These are phyloP conservation scores for Rhea pennata DNA, from an alignment of 2,113 vertebrate genomes.

Conservation along the genomic window DNA sequence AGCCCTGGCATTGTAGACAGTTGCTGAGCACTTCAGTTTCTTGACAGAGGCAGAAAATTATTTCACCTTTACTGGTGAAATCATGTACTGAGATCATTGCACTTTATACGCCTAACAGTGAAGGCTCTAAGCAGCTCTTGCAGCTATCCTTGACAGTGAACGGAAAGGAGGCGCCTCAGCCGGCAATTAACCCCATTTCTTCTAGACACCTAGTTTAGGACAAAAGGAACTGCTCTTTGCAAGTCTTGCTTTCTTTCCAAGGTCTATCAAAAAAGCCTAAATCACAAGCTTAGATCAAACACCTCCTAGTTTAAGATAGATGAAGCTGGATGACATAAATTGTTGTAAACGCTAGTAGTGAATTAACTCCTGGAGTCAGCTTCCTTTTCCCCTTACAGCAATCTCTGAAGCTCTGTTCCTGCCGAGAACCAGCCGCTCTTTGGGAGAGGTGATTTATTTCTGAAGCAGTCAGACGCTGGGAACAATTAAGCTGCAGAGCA, in stretches of 20 bases:
- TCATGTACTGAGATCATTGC: not conserved
- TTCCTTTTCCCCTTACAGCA: not conserved
- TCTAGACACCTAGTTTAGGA: not conserved
- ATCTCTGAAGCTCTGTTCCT: not conserved
- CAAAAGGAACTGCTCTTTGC: not conserved
- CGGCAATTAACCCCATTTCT: not conserved
- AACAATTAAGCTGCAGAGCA: not conserved
- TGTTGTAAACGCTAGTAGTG: not conserved
- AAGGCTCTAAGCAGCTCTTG: not conserved
- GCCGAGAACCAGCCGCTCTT: not conserved
- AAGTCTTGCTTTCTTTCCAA: not conserved
- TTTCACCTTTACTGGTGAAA: not conserved
- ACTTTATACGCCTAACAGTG: not conserved
- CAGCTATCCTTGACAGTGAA: not conserved
- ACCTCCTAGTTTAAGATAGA: not conserved
- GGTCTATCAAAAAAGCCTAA: not conserved
- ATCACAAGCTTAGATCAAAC: not conserved
- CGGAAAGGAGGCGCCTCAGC: not conserved
- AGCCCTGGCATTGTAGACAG: not conserved
- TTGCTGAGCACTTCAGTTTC: not conserved
- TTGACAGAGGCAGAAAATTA: not conserved
- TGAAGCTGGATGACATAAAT: not conserved
- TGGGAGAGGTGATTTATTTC: not conserved
- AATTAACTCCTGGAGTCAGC: not conserved
- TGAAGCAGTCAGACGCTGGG: not conserved